Base-by-base conservation (phyloP, 1,140 invertebrate species). In the Chlorops oryzae region DNA sequence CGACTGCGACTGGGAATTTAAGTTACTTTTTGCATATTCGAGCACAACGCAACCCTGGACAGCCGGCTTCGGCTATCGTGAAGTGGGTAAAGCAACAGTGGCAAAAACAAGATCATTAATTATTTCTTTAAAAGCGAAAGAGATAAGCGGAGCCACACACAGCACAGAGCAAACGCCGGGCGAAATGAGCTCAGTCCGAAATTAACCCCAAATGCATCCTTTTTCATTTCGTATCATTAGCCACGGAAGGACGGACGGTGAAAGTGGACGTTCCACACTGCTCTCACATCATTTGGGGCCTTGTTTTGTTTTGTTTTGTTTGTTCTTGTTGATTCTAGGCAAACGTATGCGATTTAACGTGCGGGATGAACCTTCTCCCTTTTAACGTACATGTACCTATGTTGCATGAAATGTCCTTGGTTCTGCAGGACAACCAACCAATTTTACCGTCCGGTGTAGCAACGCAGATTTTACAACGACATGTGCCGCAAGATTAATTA, bases 71-170 rank as follows among this genome's bases (percentile, higher is more conserved):
- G n/a, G n/a, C n/a, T n/a, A n/a, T n/a, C n/a, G n/a, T n/a, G n/a
- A n/a, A n/a, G n/a, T n/a, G n/a, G 7, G 27, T 7, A 32, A 7
- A 32, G n/a, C 51, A 63, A 65, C 65, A 69, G 65, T 69, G 65
- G 65, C 65, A 68, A 69, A 68, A 69, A 69, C 65, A 58, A 66
- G 65, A 63, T 69, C 65, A 69, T 69, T 69, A 69, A 69, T 69
- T 69, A 69, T 69, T 69, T 68, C 66, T 69, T 65, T 61, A 64
- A 64, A 68, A 63, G 25, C 34, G 57, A 57, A 61, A 61, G 59
- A 65, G 65, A 68, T 65, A 65, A 68, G 65, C 65, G 51, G 28
- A 32, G 52, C 50, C 50, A 28, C 23, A 50, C 34, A 43, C 28
- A 52, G 51, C 47, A 45, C 52, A 49, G 38, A 17, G 50, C 52